Base-by-base conservation (phyloP, 2,888 invertebrate species). In the Furcula furcula region DNA sequence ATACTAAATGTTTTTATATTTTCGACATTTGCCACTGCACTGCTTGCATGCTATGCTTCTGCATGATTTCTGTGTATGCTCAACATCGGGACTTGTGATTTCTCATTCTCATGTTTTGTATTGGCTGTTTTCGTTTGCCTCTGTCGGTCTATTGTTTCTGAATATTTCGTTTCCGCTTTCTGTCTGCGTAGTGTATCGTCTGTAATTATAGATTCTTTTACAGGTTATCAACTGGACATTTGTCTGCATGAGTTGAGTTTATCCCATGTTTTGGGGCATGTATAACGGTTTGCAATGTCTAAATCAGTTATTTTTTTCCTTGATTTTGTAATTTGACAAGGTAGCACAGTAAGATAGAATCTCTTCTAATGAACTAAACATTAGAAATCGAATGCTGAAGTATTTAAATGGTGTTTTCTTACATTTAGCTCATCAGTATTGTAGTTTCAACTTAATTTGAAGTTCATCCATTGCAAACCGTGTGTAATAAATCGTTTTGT, bases 1-100 rank as follows among this genome's bases (percentile, higher is more conserved):
- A 13, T 10, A 26, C 12, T 12, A 2, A 4, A 13, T 2, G 2
- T 18, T n/a, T 1, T 13, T 10, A 48, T 49, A 47, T 65, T 61
- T 71, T 66, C 71, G 73, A 55, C 64, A 55, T 67, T 68, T 65
- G 71, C 57, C 42, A 40, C 43, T 62, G 64, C 62, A 84, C 79
- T 79, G 67, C 55, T 65, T 75, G 85, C 84, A 88, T 86, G 78
- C 50, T 55, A 51, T 40, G 63, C 65, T 66, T 65, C 43, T 55
- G 62, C 69, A 63, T 67, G 64, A 43, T 36, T 59, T 57, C 40
- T 57, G 46, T 60, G 58, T 63, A 57, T 54, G 76, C 75, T 64
- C 82, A 79, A 79, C 70, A 55, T 63, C 62, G 56, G 64, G 73
- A 67, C 68, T 82, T 83, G 79, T 76, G 76, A 67, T 61, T 59